Evolutionary conservation across 2,113 vertebrate genomes (phyloP), one percentile per base, ranked within the genome.

Genomic region (Eidolon helvum): DNA sequence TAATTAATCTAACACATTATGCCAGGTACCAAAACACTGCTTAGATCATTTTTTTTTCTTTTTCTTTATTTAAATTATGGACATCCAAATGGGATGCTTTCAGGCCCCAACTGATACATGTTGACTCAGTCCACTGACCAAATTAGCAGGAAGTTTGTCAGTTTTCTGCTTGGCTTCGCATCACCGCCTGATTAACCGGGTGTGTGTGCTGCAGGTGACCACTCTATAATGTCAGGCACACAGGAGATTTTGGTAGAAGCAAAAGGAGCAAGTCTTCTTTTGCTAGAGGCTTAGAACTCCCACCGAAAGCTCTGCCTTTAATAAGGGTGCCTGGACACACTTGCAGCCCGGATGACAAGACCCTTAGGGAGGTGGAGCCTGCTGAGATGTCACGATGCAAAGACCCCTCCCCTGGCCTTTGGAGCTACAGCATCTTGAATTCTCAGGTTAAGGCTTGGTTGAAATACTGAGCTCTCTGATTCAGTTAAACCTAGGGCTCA

Each of bases 401-500:
- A 85, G 43, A 69, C 22, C 35, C 28, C 33, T 15, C 15, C 66
- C 22, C 43, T 63, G 4, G 5, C 35, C 61, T 87, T 38, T 43
- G 50, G 21, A 61, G 28, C 15, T 10, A 18, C 11, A 68, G 48
- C 63, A 33, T 69, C 75, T 92, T 87, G 28, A 71, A 66, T 82
- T 92, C 69, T 55, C 95, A 22, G 53, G 50, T 66, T 24, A 19
- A 96, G 65, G 45, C 69, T 61, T 50, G 22, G 38, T 40, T 55
- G 48, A 94, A 90, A 85, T 12, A 22, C 48, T 6, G 10, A 92
- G 69, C 61, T 66, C 53, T 63, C 7, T 0, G 12, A 40, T 85
- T 92, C 45, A 40, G 53, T 87, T 75, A 86, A 53, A 91, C 82
- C 75, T 72, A 83, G 74, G 68, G 71, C 74, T 96, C 63, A 21